Evolutionary conservation across 2,888 invertebrate species (phyloP), one percentile per base, ranked within the genome.

Genomic region (Apotomis betuletana): DNA sequence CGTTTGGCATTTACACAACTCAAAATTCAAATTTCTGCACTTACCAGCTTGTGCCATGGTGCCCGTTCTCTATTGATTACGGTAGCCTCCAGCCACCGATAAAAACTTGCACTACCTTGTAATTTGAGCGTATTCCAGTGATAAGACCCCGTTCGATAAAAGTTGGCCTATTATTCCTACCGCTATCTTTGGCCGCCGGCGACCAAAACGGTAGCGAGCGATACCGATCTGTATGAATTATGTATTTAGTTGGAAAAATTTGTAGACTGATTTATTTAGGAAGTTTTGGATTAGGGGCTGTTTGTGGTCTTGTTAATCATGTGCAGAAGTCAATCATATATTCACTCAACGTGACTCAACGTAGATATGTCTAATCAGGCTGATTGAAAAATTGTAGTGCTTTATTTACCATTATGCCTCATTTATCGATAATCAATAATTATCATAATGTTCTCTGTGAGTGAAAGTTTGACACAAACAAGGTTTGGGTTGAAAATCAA

Each of bases 141-240:
- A 71, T 71, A 71, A 71, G 67, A 41, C 15, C n/a, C 36, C 46
- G 65, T 73, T 77, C 78, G 89, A 88, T 90, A 90, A 90, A 90
- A 90, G 81, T 90, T 90, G 84, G 82, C 82, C 87, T 90, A 90
- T 90, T 90, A 90, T 88, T 90, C 87, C 83, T 81, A 77, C 81
- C 72, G 76, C 77, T 83, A 80, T 83, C 83, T 81, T 44, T 13
- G 74, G 41, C 74, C 36, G 76, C 81, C 69, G 79, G 88, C 83
- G 80, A 76, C 82, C 73, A 72, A 79, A 76, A 76, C 73, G 74
- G 75, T 76, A 76, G 76, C 78, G 65, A 73, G 70, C 83, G 80
- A 81, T 68, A 75, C 76, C 75, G 76, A 76, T 80, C 81, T 68
- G 77, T 86, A 88, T 90, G 90, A 90, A 90, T 89, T 91, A 90